Conservation (phyloP, 35 echinoderm and acorn worm genomes). For the Apostichopus japonicus region DNA sequence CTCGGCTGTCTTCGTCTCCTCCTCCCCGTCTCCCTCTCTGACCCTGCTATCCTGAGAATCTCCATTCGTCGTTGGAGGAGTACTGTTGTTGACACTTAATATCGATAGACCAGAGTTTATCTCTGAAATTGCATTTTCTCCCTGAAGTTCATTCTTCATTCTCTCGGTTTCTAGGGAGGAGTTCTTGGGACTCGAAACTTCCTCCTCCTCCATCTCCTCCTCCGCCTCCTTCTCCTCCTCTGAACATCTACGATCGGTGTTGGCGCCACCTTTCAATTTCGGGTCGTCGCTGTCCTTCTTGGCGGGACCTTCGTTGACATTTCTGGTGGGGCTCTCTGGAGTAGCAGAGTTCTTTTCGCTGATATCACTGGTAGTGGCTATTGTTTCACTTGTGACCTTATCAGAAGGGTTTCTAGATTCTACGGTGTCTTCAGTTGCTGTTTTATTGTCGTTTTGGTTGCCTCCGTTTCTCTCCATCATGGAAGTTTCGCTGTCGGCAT, state of each 20-base stretch:
- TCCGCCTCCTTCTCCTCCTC: no score
- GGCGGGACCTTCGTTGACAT: neutral
- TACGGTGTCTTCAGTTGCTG: slow-evolving; percentile 25
- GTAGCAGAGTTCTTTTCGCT: neutral
- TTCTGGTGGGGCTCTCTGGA: neutral
- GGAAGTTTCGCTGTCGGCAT: slow-evolving; percentile 97
- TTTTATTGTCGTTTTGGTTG: slow-evolving; percentile 7
- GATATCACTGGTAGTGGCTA: neutral
- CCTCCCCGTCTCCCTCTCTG: neutral
- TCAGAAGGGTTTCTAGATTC: neutral
- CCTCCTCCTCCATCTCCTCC: neutral
- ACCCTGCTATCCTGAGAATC: slow-evolving; percentile 21
- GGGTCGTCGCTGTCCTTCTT: neutral
- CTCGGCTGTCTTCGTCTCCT: neutral
- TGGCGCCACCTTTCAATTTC: slow-evolving; percentile 27
- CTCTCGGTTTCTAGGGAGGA: neutral
- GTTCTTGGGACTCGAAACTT: neutral
- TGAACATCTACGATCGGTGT: neutral
- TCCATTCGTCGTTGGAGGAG: neutral
- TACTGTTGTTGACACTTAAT: slow-evolving; percentile 22
- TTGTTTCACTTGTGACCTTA: neutral
- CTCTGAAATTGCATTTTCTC: slow-evolving; percentile 26
- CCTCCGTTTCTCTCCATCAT: slow-evolving; percentile 62
- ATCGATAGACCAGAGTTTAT: slow-evolving; percentile 18
- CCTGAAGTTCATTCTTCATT: neutral